Percentiles rank a stretch among this genome's conserved stretches.
These are phyloP conservation scores for Alouatta caraya DNA, from an alignment of 2,797 vertebrate genomes.

Conservation along the genomic window DNA sequence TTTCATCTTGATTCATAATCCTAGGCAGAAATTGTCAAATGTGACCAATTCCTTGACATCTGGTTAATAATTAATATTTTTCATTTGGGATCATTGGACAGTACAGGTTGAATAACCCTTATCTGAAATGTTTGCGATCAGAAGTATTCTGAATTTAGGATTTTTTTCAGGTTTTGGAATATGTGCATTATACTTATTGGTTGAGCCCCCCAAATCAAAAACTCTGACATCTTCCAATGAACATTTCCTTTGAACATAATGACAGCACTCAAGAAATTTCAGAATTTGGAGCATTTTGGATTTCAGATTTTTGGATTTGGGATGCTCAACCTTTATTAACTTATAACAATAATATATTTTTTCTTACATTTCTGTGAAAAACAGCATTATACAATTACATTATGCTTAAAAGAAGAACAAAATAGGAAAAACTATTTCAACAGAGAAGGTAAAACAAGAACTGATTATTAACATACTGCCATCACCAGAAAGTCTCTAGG, in stretches of 20 bases:
- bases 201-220: not conserved
- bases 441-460: not conserved
- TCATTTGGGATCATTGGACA: not conserved
- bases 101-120: not conserved
- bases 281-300: not conserved
- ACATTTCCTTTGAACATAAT: not conserved
- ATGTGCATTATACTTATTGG: not conserved
- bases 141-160: not conserved
- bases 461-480: not conserved
- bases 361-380: not conserved
- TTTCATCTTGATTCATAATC: conserved; percentile 8
- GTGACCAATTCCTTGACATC: not conserved
- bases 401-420: not conserved
- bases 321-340: not conserved
- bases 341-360: not conserved
- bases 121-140: not conserved
- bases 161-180: not conserved
- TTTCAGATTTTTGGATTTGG: not conserved
- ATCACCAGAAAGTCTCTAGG: not conserved
- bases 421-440: not conserved
- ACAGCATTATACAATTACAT: not conserved
- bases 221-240: not conserved
- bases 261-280: not conserved
- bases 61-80: not conserved
- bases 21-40: not conserved